These are phyloP conservation scores for Tolmerus cingulatus DNA, from an alignment of 2,888 invertebrate genomes.

Conservation along the genomic window DNA sequence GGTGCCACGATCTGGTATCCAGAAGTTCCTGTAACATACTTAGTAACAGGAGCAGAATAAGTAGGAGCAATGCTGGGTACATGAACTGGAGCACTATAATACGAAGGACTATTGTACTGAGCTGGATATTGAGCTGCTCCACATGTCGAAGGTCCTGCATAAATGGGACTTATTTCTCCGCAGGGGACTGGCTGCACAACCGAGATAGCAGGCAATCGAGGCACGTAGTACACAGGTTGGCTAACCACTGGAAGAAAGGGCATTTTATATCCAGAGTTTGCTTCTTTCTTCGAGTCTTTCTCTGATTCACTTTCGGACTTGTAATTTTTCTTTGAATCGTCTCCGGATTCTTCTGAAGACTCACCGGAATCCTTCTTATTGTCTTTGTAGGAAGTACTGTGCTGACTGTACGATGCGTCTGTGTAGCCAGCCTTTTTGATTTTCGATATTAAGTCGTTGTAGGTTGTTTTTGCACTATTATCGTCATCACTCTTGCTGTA, in stretches of 20 bases:
- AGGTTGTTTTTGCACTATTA: neutral
- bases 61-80: neutral
- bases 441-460: neutral
- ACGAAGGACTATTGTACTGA: neutral
- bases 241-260: neutral
- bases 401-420: neutral
- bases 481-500: neutral
- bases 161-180: neutral
- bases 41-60: neutral
- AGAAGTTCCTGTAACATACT: neutral
- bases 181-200: neutral
- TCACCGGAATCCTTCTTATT: neutral
- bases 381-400: neutral
- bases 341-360: neutral
- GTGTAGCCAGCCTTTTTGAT: neutral
- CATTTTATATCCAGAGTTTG: neutral
- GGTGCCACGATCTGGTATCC: neutral
- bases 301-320: neutral
- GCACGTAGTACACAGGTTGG: constrained; percentile 11
- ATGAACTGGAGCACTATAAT: neutral
- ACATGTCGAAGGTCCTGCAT: neutral
- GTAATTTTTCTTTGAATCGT: neutral
- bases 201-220: constrained; percentile 4
- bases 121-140: neutral
- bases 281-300: neutral